Evolutionary conservation across 2,888 invertebrate species (phyloP), one percentile per base, ranked within the genome.

Genomic region (Tortrix viridana): DNA sequence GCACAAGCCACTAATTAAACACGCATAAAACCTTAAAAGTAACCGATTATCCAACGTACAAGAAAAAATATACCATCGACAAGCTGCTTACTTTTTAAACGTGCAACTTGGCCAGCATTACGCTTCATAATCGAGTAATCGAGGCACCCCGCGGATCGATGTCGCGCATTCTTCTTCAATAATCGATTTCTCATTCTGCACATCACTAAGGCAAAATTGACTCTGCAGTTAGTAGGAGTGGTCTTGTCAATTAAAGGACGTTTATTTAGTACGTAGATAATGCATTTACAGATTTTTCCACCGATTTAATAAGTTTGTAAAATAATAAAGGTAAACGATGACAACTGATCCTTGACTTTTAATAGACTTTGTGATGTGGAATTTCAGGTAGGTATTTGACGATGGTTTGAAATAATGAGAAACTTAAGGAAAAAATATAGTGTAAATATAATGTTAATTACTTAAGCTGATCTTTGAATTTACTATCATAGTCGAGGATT

Each of bases 61-160:
- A 41, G 32, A 9, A 37, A 37, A 37, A 50, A 50, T 37, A 50
- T n/a, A 37, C 14, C 32, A 50, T 3, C 49, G 19, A 1, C 50
- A 19, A 37, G n/a, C 50, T 50, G 37, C 62, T 55, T 62, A 62
- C 56, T 56, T 26, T 65, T 61, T 23, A 54, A 55, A 59, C 50
- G 59, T 60, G 61, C 32, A 65, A 49, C 58, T n/a, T 65, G 54
- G 63, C 43, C 54, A 57, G 62, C 68, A 72, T 70, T 71, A 65
- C 76, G 73, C 77, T 72, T 71, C 76, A 72, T 75, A 76, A 80
- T 74, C 77, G 73, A 74, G 73, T 78, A 75, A 80, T 79, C 72
- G 69, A 73, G 76, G 69, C 79, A 61, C 79, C 80, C 82, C 75
- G 80, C 71, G 61, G 81, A 72, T 73, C 66, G 68, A 70, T 71